phyloP scores from a whole-genome alignment of 1,140 invertebrate genomes.

The Drosophila saltans region DNA sequence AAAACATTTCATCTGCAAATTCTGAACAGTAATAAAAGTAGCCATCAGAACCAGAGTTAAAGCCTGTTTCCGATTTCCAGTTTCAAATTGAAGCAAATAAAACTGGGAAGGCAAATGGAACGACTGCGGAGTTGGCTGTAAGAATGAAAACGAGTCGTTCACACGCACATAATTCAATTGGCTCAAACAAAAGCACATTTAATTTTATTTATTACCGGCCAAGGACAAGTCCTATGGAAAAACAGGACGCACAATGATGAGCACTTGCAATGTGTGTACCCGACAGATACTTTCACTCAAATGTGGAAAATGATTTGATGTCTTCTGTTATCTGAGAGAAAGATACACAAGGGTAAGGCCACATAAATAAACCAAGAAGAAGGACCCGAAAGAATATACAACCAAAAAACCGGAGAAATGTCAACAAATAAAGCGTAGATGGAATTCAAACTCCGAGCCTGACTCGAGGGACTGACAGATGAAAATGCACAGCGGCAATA shows the following conservation, averaged over 20 bases:
- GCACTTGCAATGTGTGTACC: slow-evolving; percentile 54
- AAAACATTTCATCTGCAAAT: slow-evolving; percentile 30
- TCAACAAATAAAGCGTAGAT: slow-evolving; percentile 72
- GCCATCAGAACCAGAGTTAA: slow-evolving; percentile 16
- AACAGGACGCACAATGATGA: slow-evolving; percentile 30
- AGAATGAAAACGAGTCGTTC: slow-evolving; percentile 56
- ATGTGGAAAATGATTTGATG: slow-evolving; percentile 68
- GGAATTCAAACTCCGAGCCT: slow-evolving; percentile 48
- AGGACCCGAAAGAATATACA: slow-evolving; percentile 36
- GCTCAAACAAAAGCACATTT: slow-evolving; percentile 79
- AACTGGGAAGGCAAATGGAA: slow-evolving; percentile 22
- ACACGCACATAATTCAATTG: slow-evolving; percentile 82
- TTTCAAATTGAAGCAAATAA: slow-evolving; percentile 29
- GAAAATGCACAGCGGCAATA: slow-evolving; percentile 53
- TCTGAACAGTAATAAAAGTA: slow-evolving; percentile 40
- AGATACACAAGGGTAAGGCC: slow-evolving; percentile 52
- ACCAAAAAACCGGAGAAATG: slow-evolving; percentile 54
- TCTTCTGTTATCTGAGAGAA: slow-evolving; percentile 48
- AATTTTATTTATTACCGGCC: slow-evolving; percentile 76
- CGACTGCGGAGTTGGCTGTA: background rate
- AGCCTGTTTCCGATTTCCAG: slow-evolving; percentile 16
- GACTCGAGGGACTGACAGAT: slow-evolving; percentile 44
- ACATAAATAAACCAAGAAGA: slow-evolving; percentile 69
- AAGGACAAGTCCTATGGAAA: slow-evolving; percentile 33
- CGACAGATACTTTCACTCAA: slow-evolving; percentile 73